These are phyloP conservation scores for Apeltes quadracus DNA, from an alignment of 2,113 vertebrate genomes.

Conservation along the genomic window DNA sequence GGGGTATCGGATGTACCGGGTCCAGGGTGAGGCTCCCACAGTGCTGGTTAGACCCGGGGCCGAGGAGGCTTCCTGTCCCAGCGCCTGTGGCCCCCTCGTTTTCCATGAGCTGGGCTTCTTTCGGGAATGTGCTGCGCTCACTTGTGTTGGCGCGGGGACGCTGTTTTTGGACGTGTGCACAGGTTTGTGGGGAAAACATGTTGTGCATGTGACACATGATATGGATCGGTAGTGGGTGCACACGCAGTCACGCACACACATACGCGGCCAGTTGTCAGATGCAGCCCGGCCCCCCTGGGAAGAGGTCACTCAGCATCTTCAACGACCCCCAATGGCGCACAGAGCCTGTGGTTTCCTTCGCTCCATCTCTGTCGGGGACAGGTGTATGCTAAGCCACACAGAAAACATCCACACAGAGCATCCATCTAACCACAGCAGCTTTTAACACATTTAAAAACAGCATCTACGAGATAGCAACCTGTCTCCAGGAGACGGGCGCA, in stretches of 20 bases:
- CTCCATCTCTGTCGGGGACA: constrained; percentile 68
- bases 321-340: constrained; percentile 40
- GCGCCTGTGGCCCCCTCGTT: constrained; percentile 62
- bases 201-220: constrained; percentile 69
- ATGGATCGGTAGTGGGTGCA: constrained; percentile 52
- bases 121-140: constrained; percentile 66
- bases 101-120: constrained; percentile 65
- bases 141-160: constrained; percentile 46
- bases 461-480: constrained; percentile 62
- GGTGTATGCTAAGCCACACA: constrained; percentile 64
- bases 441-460: constrained; percentile 77
- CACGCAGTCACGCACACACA: constrained; percentile 14
- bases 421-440: constrained; percentile 65
- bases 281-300: constrained; percentile 60
- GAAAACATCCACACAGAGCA: constrained; percentile 56
- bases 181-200: constrained; percentile 65
- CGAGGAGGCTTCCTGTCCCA: constrained; percentile 70
- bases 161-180: constrained; percentile 43
- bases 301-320: constrained; percentile 73
- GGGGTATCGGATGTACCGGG: constrained; percentile 71
- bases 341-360: constrained; percentile 46
- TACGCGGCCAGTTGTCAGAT: constrained; percentile 63
- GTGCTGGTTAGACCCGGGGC: constrained; percentile 65
- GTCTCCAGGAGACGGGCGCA: constrained; percentile 25
- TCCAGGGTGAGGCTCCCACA: constrained; percentile 71